Evolutionary conservation across 92 coral and sea anemone genomes (phyloP), one percentile per base, ranked within the genome.

Genomic region (Phenganax subtilis): DNA sequence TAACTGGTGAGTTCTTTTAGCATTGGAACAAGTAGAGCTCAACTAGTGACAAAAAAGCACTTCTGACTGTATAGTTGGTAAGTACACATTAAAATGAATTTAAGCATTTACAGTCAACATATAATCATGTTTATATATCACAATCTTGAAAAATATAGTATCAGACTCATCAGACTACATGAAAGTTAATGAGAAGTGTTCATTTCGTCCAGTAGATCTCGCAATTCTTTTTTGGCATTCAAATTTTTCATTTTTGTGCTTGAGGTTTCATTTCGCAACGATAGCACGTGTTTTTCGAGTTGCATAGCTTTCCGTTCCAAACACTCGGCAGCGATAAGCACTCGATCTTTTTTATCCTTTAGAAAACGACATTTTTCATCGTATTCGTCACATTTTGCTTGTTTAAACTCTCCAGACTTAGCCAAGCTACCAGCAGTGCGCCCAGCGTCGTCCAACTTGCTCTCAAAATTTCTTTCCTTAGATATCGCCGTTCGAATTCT

Each of bases 351-450:
- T 29, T 30, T 76, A 3, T 76, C 81, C 8, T 7, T 76, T 1
- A 76, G 81, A 0, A 68, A 55, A 12, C 81, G 69, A 76, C 17
- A 57, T 57, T 27, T 57, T 37, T 76, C 81, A 1, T 76, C 55
- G 51, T 57, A 76, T 37, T 76, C 81, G 67, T 76, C 81, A 27
- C 81, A 76, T 59, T 76, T 76, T 6, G 30, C 70, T 60, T 76
- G 70, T 29, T 76, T 76, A 29, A 28, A 29, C 28, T 76, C 81
- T 57, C 70, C 71, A 7, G 81, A 76, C n/a, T 10, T 76, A 2
- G 81, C 67, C 29, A 76, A n/a, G 16, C 54, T 57, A 47, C 29
- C 8, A 27, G 67, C 56, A 0, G 55, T 76, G 6, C 71, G 51
- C 16, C 81, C 81, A 0, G 69, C 70, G n/a, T 76, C 69, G 81